phyloP scores from a whole-genome alignment of 2,888 invertebrate genomes.

The Crepidodera aurea region DNA sequence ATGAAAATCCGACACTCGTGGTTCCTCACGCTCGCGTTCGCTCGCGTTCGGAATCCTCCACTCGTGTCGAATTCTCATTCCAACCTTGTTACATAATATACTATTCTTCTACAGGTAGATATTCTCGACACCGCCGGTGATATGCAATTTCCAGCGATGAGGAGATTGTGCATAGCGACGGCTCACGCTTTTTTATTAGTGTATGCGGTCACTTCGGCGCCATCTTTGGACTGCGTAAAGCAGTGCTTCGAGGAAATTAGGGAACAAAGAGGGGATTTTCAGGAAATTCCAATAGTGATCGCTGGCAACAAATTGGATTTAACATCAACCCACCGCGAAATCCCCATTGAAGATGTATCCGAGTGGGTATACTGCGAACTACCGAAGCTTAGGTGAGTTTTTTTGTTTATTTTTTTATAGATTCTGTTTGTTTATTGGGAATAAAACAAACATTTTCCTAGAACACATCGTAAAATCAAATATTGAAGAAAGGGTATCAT shows the following conservation, averaged over 20 bases:
- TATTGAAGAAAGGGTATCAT: too few species aligned
- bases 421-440: too few species aligned
- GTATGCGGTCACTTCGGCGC: slow-evolving; percentile 79
- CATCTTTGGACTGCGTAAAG: slow-evolving; percentile 77
- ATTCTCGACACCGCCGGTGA: slow-evolving; percentile 86
- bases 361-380: slow-evolving; percentile 83
- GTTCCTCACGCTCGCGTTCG: too few species aligned
- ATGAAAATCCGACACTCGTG: too few species aligned
- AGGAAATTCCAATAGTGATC: slow-evolving; percentile 85
- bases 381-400: slow-evolving; percentile 70
- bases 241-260: slow-evolving; percentile 83
- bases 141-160: slow-evolving; percentile 90
- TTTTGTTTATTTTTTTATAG: too few species aligned
- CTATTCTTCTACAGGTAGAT: slow-evolving; percentile 71
- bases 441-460: background rate
- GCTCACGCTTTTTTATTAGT: slow-evolving; percentile 90
- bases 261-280: slow-evolving; percentile 77
- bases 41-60: too few species aligned
- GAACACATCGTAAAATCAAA: too few species aligned
- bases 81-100: too few species aligned
- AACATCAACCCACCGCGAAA: slow-evolving; percentile 73
- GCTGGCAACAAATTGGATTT: slow-evolving; percentile 88
- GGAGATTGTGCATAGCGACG: slow-evolving; percentile 84
- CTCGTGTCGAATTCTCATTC: too few species aligned
- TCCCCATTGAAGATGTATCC: slow-evolving; percentile 79